Base-by-base conservation (phyloP, 2,888 invertebrate genomes). In the Nymphalis c-album region DNA sequence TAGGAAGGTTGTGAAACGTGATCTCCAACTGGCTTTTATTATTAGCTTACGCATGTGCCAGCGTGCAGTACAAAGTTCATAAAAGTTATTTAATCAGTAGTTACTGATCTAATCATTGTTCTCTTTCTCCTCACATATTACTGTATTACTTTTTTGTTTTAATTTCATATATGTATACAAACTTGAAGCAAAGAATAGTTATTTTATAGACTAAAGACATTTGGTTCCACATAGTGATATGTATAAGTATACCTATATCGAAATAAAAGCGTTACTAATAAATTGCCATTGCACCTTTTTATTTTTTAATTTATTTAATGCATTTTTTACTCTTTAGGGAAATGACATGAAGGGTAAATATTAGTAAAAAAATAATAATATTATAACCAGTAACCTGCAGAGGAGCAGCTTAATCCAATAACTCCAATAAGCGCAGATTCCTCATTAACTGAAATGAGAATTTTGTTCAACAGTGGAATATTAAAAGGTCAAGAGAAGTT, bases 1-100 rank as follows among this genome's bases (percentile, higher is more conserved):
- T 60, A 60, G 46, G 70, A 63, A 70, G 68, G 70, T 63, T 68
- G 57, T 65, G 70, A 60, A 70, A 70, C 60, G 17, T 70, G 65
- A 70, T 70, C 65, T 40, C 35, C 57, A 22, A 45, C 47, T 26
- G 47, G 40, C 57, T 20, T 31, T 31, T 63, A 68, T 64, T 68
- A 63, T 22, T 57, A 63, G 63, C 55, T 48, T 63, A 18, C 53
- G 60, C 61, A 55, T 55, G 55, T 40, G 47, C 50, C 55, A 61
- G 48, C 47, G 31, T 13, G 13, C 50, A 53, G 18, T 60, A 31
- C 8, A 55, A 62, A 16, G 18, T 35, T 51, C 26, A 18, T 62
- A 35, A 31, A 8, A 26, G 20, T 47, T 13, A 46, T 26, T 26
- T 40, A 48, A 47, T 48, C 22, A 60, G 26, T 47, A 47, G 26